Evolutionary conservation across 2,113 vertebrate species (phyloP).

Genomic region (Zosterops japonicus): DNA sequence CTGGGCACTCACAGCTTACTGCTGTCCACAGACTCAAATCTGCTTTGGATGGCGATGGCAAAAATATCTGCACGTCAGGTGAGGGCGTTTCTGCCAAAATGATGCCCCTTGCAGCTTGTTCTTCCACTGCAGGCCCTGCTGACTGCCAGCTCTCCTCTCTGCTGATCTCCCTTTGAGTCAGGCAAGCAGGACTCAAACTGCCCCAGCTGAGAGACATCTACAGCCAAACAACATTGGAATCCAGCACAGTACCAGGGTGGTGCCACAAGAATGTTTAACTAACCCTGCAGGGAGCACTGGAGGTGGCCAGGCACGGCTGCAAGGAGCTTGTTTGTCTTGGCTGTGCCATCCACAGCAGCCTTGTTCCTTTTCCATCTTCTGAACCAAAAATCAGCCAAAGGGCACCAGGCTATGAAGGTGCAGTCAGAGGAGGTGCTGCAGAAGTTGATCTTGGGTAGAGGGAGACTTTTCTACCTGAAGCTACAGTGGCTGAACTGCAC

Average conservation of each 20-base stretch:
- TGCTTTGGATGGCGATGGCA: neutral
- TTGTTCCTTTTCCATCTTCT: neutral
- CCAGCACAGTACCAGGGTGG: neutral
- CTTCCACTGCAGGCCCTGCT: neutral
- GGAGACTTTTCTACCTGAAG: neutral
- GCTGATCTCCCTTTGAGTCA: neutral
- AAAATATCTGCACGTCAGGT: neutral
- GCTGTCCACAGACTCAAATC: neutral
- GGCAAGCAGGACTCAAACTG: neutral
- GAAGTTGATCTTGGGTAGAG: accelerated
- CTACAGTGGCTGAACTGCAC: neutral
- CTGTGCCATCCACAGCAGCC: neutral
- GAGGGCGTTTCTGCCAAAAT: neutral
- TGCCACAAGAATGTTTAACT: neutral
- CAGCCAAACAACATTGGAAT: neutral
- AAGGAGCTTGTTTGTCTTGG: neutral
- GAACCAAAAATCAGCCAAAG: neutral
- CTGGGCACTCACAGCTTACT: neutral
- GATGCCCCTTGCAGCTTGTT: neutral
- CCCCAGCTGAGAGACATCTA: neutral
- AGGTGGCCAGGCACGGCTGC: neutral
- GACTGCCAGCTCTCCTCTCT: neutral
- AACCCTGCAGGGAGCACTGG: neutral
- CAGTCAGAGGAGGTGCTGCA: neutral
- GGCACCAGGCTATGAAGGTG: neutral